phyloP scores from a whole-genome alignment of 2,113 vertebrate genomes.

The Apodemus sylvaticus region DNA sequence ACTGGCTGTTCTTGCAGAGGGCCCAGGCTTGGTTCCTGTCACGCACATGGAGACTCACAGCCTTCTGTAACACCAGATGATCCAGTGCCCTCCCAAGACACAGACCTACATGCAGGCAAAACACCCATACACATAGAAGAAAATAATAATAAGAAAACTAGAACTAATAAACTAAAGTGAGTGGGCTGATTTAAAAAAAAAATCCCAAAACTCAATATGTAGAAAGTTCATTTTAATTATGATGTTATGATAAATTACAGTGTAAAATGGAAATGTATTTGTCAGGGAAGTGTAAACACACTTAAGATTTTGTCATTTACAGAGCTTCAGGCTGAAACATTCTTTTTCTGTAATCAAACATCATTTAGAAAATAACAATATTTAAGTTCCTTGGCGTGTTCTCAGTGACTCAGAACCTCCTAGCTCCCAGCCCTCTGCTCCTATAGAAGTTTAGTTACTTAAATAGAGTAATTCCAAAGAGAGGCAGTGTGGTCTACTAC shows the following conservation, averaged over 20 bases:
- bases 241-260: conserved; percentile 63
- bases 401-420: conserved; percentile 6
- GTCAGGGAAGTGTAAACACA: conserved; percentile 83
- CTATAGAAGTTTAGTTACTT: conserved; percentile 27
- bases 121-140: not conserved
- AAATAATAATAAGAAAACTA: not conserved
- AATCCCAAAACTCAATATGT: conserved; percentile 4
- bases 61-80: not conserved
- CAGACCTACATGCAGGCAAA: not conserved
- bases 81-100: not conserved
- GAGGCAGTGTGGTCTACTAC: not conserved
- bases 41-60: not conserved
- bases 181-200: not conserved
- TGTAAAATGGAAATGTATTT: conserved; percentile 77
- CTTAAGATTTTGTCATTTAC: conserved; percentile 73
- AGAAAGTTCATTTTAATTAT: conserved; percentile 71
- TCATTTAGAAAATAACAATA: conserved; percentile 74
- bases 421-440: not conserved
- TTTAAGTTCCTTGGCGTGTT: conserved; percentile 63
- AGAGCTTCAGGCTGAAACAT: conserved; percentile 64
- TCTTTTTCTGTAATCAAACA: conserved; percentile 66
- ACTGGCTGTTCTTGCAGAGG: not conserved
- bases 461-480: conserved; percentile 46
- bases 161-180: not conserved
- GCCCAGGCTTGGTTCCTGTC: not conserved